These are phyloP conservation scores for Crypturellus tataupa DNA, from an alignment of 2,797 vertebrate genomes.

Conservation along the genomic window DNA sequence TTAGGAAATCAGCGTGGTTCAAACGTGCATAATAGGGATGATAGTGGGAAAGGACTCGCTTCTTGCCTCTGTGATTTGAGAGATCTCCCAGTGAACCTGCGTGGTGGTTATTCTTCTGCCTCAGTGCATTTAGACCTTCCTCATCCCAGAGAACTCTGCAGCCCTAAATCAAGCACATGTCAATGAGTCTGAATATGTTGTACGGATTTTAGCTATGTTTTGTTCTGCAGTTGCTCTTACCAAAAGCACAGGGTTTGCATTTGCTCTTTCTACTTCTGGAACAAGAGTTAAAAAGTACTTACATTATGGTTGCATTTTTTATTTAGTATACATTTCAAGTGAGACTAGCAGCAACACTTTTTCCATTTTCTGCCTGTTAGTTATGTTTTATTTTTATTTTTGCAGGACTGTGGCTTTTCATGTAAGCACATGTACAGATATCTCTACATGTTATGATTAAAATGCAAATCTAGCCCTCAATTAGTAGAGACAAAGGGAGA, in stretches of 20 bases:
- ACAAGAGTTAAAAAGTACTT: neutral
- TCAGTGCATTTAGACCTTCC: neutral
- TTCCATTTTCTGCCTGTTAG: neutral
- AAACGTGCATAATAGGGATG: neutral
- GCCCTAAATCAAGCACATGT: neutral
- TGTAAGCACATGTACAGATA: neutral
- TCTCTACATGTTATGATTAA: neutral
- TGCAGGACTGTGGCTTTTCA: neutral
- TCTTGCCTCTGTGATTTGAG: neutral
- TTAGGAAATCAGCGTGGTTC: neutral
- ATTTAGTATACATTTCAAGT: neutral
- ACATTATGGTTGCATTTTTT: neutral
- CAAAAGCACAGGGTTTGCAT: neutral
- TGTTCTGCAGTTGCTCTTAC: too few species aligned
- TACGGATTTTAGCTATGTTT: neutral
- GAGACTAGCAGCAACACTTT: neutral
- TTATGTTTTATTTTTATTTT: neutral
- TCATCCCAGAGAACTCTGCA: neutral
- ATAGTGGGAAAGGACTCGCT: neutral
- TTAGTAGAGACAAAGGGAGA: neutral
- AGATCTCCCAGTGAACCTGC: neutral
- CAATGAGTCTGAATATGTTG: neutral
- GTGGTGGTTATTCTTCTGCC: neutral
- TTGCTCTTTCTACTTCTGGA: neutral
- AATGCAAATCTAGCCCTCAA: neutral